Conservation (phyloP, 2,113 vertebrate genomes). For the Amphiprion ocellaris region DNA sequence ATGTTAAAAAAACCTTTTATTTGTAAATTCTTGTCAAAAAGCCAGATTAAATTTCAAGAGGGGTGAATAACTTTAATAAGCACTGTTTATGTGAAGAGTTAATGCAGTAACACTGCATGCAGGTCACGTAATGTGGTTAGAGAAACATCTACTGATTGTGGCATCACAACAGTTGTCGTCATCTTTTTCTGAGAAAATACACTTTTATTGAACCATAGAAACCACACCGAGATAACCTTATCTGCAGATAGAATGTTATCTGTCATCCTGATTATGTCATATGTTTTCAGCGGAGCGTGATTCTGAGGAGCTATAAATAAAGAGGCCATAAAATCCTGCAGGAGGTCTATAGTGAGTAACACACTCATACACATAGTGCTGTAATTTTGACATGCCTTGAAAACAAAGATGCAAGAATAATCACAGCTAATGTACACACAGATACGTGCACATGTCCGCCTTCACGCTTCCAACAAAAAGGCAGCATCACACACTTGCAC, state of each 20-base stretch:
- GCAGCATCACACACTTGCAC: neutral
- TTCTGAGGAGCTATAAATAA: conserved; percentile 74
- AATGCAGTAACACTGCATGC: neutral
- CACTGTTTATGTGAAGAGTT: conserved; percentile 1
- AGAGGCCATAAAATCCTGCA: conserved; percentile 59
- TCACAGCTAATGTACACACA: conserved; percentile 28
- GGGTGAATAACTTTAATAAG: too few species aligned
- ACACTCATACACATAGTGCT: conserved; percentile 9
- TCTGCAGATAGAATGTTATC: conserved; percentile 73
- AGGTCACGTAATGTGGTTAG: neutral
- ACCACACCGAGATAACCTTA: conserved; percentile 69
- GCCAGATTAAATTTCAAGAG: too few species aligned
- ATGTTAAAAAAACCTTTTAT: too few species aligned
- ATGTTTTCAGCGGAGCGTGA: conserved; percentile 60
- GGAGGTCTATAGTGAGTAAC: conserved; percentile 35
- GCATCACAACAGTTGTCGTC: conserved; percentile 21
- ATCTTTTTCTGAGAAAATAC: conserved; percentile 45
- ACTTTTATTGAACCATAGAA: conserved; percentile 38
- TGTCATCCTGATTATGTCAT: conserved; percentile 79
- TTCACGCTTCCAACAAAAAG: conserved; percentile 7
- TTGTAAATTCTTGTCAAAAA: too few species aligned
- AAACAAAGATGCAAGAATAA: conserved; percentile 52
- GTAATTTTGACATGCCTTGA: conserved; percentile 37
- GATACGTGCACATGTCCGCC: conserved; percentile 8
- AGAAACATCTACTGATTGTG: conserved; percentile 29